Percentiles rank a stretch among this genome's conserved stretches.
These are phyloP conservation scores for Lottia scabra DNA, from an alignment of 2,888 invertebrate genomes.

Conservation along the genomic window DNA sequence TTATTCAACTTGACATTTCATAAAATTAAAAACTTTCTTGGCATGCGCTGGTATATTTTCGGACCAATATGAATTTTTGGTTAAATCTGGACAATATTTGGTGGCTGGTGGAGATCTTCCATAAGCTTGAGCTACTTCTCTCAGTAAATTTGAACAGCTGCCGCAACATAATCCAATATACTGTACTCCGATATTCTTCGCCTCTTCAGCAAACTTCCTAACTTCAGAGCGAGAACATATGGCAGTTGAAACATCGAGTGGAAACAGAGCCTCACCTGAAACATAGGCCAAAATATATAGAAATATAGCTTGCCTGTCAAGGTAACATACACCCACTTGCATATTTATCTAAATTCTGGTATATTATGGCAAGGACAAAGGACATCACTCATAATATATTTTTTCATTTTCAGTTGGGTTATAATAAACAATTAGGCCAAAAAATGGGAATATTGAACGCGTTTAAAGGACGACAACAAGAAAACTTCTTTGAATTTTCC, in stretches of 20 bases:
- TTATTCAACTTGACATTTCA: not conserved
- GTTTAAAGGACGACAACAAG: no score
- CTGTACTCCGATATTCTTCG: constrained; percentile 48
- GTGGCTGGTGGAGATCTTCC: constrained; percentile 49
- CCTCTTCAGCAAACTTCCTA: constrained; percentile 47
- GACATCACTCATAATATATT: no score
- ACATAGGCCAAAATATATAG: no score
- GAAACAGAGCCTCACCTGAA: constrained; percentile 51
- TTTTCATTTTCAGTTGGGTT: no score
- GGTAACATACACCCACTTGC: no score
- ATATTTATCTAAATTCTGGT: no score
- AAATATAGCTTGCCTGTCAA: no score
- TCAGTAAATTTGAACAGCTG: constrained; percentile 45
- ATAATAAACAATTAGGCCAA: no score
- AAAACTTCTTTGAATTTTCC: no score
- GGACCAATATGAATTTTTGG: constrained; percentile 18
- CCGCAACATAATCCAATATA: constrained; percentile 65
- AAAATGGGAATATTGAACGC: no score
- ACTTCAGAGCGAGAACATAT: constrained; percentile 48
- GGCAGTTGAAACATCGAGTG: constrained; percentile 42
- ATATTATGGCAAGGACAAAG: no score
- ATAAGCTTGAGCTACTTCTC: constrained; percentile 51
- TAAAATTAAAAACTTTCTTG: not conserved
- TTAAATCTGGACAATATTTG: constrained; percentile 47
- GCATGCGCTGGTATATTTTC: not conserved